These are phyloP conservation scores for Mus spicilegus DNA, from an alignment of 2,113 vertebrate species.

Conservation along the genomic window DNA sequence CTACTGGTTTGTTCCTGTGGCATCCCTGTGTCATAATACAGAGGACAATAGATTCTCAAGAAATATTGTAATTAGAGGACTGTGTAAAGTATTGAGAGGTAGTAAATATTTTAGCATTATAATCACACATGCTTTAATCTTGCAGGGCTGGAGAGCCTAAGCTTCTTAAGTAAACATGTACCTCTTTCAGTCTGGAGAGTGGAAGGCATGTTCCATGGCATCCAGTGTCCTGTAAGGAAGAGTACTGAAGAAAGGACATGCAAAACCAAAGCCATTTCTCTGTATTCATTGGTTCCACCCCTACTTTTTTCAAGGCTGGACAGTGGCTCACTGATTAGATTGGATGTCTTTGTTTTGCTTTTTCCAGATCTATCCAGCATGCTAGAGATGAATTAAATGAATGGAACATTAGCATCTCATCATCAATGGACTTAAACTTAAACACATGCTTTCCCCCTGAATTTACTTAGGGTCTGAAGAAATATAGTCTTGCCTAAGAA, in stretches of 20 bases:
- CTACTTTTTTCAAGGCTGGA: neutral
- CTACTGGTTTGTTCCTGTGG: neutral
- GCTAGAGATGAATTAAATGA: neutral
- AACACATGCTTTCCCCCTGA: neutral
- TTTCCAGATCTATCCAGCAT: neutral
- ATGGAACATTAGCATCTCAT: neutral
- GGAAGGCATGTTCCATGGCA: neutral
- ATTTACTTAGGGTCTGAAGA: neutral
- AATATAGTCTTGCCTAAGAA: neutral
- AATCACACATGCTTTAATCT: neutral
- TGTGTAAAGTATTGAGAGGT: neutral
- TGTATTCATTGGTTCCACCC: neutral
- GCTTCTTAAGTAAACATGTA: neutral
- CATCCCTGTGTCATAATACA: neutral
- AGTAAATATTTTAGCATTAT: neutral
- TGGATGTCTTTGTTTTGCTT: neutral
- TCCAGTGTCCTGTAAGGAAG: neutral
- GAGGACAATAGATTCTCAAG: neutral
- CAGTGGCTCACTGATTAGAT: neutral
- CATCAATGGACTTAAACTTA: neutral
- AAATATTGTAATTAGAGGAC: neutral
- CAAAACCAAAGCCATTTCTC: neutral
- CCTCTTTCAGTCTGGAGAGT: neutral
- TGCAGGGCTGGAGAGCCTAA: too few relatives aligned
- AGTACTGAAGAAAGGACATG: neutral